phyloP scores from a whole-genome alignment of 2,797 vertebrate genomes.

The Coregonus sp. region DNA sequence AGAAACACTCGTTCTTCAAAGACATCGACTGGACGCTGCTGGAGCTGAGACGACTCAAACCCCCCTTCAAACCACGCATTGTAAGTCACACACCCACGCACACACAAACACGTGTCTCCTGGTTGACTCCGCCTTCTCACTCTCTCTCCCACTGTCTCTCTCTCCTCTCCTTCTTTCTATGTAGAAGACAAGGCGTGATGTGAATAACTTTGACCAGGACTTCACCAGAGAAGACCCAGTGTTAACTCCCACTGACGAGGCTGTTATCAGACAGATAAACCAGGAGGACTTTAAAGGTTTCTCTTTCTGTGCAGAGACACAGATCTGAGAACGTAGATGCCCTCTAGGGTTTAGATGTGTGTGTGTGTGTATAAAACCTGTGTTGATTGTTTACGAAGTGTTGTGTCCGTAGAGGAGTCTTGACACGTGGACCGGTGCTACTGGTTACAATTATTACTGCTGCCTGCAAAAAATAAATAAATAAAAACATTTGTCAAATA shows the following conservation, averaged over 20 bases:
- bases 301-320: slow-evolving; percentile 91
- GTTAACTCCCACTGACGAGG: slow-evolving; percentile 94
- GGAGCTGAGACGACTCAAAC: slow-evolving; percentile 96
- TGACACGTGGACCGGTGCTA: slow-evolving; percentile 71
- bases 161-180: slow-evolving; percentile 2
- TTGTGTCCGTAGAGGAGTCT: slow-evolving; percentile 66
- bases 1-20: slow-evolving; percentile 95
- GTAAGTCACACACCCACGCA: slow-evolving; percentile 77
- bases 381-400: slow-evolving; percentile 69
- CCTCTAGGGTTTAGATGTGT: slow-evolving; percentile 52
- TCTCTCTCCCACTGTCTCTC: background rate
- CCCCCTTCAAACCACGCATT: slow-evolving; percentile 97
- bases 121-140: background rate
- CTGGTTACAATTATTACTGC: background rate
- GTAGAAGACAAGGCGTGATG: slow-evolving; percentile 98
- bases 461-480: background rate
- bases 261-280: slow-evolving; percentile 98
- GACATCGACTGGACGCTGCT: slow-evolving; percentile 98
- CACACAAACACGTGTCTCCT: background rate
- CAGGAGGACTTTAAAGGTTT: slow-evolving; percentile 99
- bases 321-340: slow-evolving; percentile 76
- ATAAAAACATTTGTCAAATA: background rate
- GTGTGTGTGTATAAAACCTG: slow-evolving; percentile 59
- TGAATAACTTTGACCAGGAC: slow-evolving; percentile 99
- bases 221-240: slow-evolving; percentile 98